A percentile compares a stretch with the other conserved stretches of the same genome.
phyloP scores from a whole-genome alignment of 2,797 vertebrate genomes.

The Brachyrhaphis roseni region DNA sequence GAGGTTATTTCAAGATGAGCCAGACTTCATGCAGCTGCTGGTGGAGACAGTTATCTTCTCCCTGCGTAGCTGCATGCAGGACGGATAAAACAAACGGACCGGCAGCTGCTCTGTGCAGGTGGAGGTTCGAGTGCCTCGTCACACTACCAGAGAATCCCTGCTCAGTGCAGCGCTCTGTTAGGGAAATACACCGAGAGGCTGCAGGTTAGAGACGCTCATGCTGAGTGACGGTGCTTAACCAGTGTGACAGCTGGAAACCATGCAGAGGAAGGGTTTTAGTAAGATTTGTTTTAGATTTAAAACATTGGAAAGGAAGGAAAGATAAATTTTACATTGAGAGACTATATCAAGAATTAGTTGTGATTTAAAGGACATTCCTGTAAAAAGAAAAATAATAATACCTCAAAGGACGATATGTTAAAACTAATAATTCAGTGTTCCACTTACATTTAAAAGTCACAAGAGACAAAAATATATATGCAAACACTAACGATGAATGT shows the following conservation, averaged over 20 bases:
- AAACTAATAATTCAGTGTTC: conserved; percentile 43
- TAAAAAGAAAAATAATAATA: neutral
- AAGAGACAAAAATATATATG: conserved; percentile 6
- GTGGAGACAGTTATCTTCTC: conserved; percentile 40
- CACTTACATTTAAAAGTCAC: conserved; percentile 19
- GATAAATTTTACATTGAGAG: conserved; percentile 1
- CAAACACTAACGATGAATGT: conserved; percentile 20
- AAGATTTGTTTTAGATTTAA: conserved; percentile 9
- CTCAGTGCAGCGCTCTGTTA: conserved; percentile 84
- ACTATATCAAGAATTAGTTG: neutral
- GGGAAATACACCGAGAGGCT: conserved; percentile 78
- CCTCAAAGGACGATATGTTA: neutral
- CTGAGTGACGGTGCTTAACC: conserved; percentile 47
- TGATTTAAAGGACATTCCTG: neutral
- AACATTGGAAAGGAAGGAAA: conserved; percentile 13
- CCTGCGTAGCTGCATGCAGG: conserved; percentile 47
- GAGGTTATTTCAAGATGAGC: conserved; percentile 48
- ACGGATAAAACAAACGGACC: conserved; percentile 41
- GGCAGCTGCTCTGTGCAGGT: conserved; percentile 43
- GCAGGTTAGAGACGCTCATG: conserved; percentile 73
- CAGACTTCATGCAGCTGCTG: conserved; percentile 39
- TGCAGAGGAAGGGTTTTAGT: conserved; percentile 33
- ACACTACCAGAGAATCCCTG: conserved; percentile 84
- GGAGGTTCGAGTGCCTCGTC: conserved; percentile 60
- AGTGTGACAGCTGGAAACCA: conserved; percentile 27